phyloP scores from a whole-genome alignment of 2,113 vertebrate genomes.

The Stegostoma tigrinum region DNA sequence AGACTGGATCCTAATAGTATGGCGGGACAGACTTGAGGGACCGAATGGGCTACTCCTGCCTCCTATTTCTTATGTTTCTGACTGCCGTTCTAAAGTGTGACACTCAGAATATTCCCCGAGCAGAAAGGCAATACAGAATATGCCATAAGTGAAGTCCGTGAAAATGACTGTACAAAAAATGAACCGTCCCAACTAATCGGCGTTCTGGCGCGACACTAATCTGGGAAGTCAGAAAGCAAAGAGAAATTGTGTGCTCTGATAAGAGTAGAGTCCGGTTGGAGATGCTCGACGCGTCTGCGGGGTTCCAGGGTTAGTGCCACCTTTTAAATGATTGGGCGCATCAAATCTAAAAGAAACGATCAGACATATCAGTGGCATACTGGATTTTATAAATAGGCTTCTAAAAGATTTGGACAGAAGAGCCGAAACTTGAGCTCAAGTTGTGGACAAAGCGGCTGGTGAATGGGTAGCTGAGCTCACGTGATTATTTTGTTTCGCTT shows the following conservation, averaged over 20 bases:
- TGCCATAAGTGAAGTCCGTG: too few relatives aligned
- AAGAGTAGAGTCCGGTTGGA: neutral
- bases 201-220: neutral
- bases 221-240: neutral
- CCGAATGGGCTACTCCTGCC: too few relatives aligned
- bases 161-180: neutral
- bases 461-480: constrained; percentile 32
- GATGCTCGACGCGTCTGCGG: neutral
- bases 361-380: neutral
- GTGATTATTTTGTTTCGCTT: constrained; percentile 36
- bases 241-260: neutral
- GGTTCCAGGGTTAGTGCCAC: neutral
- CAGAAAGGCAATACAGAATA: too few relatives aligned
- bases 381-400: neutral
- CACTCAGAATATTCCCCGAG: too few relatives aligned
- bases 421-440: constrained; percentile 31
- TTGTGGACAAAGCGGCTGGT: constrained; percentile 24
- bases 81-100: too few relatives aligned
- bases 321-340: neutral
- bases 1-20: too few relatives aligned
- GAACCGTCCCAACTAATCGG: neutral
- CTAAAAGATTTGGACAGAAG: neutral
- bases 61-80: too few relatives aligned
- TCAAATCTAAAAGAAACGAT: neutral
- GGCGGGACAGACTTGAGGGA: too few relatives aligned